Evolutionary conservation across 2,888 invertebrate genomes (phyloP).

Genomic region (Crematogaster levior): DNA sequence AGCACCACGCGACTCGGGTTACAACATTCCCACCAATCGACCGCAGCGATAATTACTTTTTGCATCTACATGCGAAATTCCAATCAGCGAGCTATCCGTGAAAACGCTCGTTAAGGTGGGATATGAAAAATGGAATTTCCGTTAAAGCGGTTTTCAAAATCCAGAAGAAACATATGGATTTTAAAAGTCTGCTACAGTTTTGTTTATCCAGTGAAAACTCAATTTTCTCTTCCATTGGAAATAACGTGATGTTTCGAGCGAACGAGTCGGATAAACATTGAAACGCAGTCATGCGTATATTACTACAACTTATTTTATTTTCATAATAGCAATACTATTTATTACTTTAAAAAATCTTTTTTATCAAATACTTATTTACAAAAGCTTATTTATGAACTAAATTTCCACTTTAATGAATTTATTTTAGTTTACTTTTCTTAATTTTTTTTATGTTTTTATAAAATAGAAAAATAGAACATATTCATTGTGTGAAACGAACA

Average conservation of each 20-base stretch:
- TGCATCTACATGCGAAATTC: conserved; percentile 49
- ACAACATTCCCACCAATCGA: conserved; percentile 64
- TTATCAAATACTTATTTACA: no score
- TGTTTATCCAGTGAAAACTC: conserved; percentile 34
- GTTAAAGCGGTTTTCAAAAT: conserved; percentile 33
- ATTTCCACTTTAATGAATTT: not conserved
- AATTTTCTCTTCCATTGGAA: conserved; percentile 33
- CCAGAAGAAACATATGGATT: conserved; percentile 43
- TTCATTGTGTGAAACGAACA: not conserved
- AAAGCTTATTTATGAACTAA: not conserved
- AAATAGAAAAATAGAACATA: not conserved
- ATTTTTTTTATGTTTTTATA: not conserved
- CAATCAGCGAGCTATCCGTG: conserved; percentile 33
- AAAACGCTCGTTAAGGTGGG: conserved; percentile 49
- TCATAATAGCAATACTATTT: conserved; percentile 15
- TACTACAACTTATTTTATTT: conserved; percentile 26
- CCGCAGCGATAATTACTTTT: conserved; percentile 75
- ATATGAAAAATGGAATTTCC: conserved; percentile 50
- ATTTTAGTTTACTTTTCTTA: not conserved
- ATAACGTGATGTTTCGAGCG: conserved; percentile 35
- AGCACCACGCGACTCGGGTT: conserved; percentile 59
- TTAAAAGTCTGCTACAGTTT: conserved; percentile 30
- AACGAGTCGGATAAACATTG: conserved; percentile 21
- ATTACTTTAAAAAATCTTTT: conserved; percentile 18
- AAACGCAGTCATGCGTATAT: conserved; percentile 18